Evolutionary conservation across 2,888 invertebrate genomes (phyloP), one percentile per base, ranked within the genome.

Genomic region (Myathropa florea): DNA sequence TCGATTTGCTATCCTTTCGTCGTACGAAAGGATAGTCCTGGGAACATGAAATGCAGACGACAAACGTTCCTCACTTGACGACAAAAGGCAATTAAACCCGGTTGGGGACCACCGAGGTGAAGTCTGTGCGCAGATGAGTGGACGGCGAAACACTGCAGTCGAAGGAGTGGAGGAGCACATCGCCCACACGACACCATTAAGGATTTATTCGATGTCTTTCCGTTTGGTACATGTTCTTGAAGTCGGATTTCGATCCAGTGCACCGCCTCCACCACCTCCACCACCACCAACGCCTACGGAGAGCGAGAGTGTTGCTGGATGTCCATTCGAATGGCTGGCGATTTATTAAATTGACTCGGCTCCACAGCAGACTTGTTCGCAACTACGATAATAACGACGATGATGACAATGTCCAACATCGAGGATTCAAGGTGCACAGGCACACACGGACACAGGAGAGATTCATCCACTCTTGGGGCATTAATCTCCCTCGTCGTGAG

Each of bases 1-100:
- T 89, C 88, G 88, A 88, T 88, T 89, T 88, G 83, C 73, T 64
- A 77, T 77, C 82, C 73, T 68, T 71, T 65, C 18, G 46, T 33
- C 33, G 33, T 12, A 12, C 33, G 33, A 33, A 33, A 2, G n/a
- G 46, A 46, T 7, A 18, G 46, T 18, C 46, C 4, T 4, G n/a
- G 46, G n/a, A 1, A 18, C 73, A 75, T 86, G 75, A 83, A 86
- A 79, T 83, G 82, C 63, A 2, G 61, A 75, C 64, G 79, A 79
- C 77, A 78, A 86, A 78, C 24, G 71, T 73, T 60, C 46, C 55
- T 70, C 70, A 86, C 78, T 67, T 78, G 86, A 83, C 79, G 78
- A 83, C 83, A 78, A 83, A 86, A 78, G 78, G 86, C 83, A 83
- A 86, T 86, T 86, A 86, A 83, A 63, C 57, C 57, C 21, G 24